phyloP scores from a whole-genome alignment of 2,797 vertebrate species.

The Semotilus atromaculatus region DNA sequence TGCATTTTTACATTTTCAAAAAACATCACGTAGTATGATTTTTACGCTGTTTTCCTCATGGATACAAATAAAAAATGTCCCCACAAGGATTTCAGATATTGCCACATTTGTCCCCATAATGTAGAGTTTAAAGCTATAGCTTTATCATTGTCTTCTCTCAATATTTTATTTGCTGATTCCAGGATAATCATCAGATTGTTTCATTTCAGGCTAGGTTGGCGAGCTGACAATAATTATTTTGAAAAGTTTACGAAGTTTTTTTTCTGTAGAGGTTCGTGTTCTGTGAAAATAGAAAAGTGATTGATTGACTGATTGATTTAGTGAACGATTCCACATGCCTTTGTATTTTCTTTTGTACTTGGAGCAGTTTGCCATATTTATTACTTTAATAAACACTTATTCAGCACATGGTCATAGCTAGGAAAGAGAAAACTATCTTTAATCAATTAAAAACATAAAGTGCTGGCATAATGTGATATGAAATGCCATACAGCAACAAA shows the following conservation, averaged over 20 bases:
- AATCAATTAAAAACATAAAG: background rate
- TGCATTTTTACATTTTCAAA: too few relatives aligned
- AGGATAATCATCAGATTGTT: constrained; percentile 10
- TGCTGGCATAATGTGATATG: background rate
- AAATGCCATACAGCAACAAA: background rate
- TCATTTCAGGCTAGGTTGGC: background rate
- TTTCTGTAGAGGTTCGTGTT: constrained; percentile 1
- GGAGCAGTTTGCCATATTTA: background rate
- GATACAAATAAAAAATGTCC: too few relatives aligned
- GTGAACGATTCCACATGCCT: background rate
- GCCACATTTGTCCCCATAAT: too few relatives aligned
- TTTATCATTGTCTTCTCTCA: background rate
- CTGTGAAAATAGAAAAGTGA: constrained; percentile 19
- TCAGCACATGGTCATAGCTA: background rate
- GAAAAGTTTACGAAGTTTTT: constrained; percentile 3
- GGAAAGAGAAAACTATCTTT: background rate
- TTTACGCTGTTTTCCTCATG: too few relatives aligned
- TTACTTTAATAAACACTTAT: constrained; percentile 2
- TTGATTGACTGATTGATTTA: constrained; percentile 15
- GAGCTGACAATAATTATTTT: background rate
- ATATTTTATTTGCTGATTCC: background rate
- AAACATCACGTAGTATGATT: too few relatives aligned
- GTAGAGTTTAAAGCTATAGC: background rate
- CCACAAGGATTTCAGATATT: too few relatives aligned
- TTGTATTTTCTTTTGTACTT: background rate